Evolutionary conservation across 1,140 invertebrate species (phyloP).

Genomic region (Bombus superbus): DNA sequence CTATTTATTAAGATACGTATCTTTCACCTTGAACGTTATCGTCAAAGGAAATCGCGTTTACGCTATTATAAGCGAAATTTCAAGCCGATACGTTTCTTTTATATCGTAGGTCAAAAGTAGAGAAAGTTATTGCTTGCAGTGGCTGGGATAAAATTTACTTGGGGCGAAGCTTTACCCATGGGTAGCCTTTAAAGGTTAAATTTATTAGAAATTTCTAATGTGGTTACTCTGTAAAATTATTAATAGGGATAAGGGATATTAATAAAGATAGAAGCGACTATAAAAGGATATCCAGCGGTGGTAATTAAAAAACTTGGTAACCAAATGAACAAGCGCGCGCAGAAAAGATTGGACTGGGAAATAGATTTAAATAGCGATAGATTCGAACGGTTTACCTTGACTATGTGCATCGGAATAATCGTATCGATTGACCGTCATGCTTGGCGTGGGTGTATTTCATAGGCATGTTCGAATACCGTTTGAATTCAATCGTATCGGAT

Average conservation of each 20-base stretch:
- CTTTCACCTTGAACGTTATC: no score
- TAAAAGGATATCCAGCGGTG: no score
- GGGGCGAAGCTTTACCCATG: not conserved
- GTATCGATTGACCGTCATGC: slow-evolving; percentile 45
- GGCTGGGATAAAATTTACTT: not conserved
- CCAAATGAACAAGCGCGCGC: no score
- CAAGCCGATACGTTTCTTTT: no score
- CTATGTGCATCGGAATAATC: slow-evolving; percentile 29
- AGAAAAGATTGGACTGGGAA: not conserved
- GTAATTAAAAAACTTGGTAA: no score
- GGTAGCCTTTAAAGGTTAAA: not conserved
- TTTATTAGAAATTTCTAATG: not conserved
- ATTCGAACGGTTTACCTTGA: slow-evolving; percentile 27
- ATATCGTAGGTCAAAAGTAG: no score
- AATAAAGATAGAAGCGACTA: no score
- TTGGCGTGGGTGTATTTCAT: slow-evolving; percentile 46
- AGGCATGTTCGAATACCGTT: slow-evolving; percentile 23
- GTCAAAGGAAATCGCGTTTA: no score
- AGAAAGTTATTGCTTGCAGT: not conserved
- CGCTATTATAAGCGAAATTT: no score
- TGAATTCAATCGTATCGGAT: slow-evolving; percentile 32
- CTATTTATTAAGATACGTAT: no score
- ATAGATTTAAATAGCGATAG: not conserved
- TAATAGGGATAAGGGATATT: no score
- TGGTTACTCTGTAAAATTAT: not conserved